Evolutionary conservation across 2,797 vertebrate species (phyloP), one percentile per base, ranked within the genome.

Genomic region (Epinephelus awoara): DNA sequence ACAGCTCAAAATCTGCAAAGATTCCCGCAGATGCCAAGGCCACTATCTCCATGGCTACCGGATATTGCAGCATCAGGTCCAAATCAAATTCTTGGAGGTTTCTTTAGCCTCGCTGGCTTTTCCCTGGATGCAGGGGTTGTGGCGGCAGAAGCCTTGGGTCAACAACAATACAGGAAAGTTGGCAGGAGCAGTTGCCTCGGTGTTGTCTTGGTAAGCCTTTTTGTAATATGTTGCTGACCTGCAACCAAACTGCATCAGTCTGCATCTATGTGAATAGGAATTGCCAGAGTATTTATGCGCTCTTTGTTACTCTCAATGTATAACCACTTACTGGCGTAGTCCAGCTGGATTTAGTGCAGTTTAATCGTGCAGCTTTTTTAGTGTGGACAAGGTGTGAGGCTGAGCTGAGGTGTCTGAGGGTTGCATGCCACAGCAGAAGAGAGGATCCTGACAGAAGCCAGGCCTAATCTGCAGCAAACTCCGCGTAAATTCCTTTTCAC

Each of bases 31-130:
- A 87, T 49, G 79, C 82, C 83, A 67, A 66, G 69, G 83, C 77
- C 67, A 18, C 67, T 83, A 78, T 91, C 86, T 86, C 85, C 84
- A 89, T 84, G 86, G 88, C 79, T 85, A 81, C 88, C 50, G 51
- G 88, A 93, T 91, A 90, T 91, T 91, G 87, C 85, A 77, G 82
- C 79, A 88, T 90, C 75, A 80, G 77, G 77, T 83, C 70, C 75
- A 89, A 85, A 90, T 88, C 79, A 64, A 69, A 84, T 84, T 86
- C 77, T 79, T 77, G 29, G 50, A 84, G 72, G 58, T 65, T 85
- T 40, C 47, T 74, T 75, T 51, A 34, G 73, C 38, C 51, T 56
- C 52, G 66, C 40, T 46, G 71, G 46, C 67, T 83, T 83, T 75
- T 44, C 67, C 23, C 74, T 61, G 74, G 70, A 82, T 81, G 70